Evolutionary conservation across 2,888 invertebrate genomes (phyloP).

Genomic region (Gortyna flavago): DNA sequence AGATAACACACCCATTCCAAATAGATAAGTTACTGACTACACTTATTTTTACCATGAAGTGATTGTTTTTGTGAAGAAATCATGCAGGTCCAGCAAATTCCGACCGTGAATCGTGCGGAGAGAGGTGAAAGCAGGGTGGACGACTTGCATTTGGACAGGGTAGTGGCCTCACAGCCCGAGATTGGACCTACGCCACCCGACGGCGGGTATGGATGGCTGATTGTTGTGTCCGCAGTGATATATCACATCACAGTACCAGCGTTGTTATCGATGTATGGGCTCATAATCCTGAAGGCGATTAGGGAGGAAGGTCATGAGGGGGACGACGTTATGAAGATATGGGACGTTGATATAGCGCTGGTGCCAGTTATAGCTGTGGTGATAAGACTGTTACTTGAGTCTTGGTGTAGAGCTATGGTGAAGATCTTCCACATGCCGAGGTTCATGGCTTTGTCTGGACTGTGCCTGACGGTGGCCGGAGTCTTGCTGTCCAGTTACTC

Average conservation of each 20-base stretch:
- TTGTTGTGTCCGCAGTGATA: constrained; percentile 90
- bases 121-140: constrained; percentile 76
- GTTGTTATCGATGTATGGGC: constrained; percentile 88
- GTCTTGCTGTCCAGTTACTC: constrained; percentile 88
- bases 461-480: constrained; percentile 90
- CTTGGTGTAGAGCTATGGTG: constrained; percentile 90
- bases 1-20: constrained; percentile 85
- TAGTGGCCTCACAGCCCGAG: constrained; percentile 91
- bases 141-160: constrained; percentile 89
- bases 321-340: constrained; percentile 83
- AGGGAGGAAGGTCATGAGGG: constrained; percentile 86
- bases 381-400: constrained; percentile 90
- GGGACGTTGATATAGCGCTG: constrained; percentile 90
- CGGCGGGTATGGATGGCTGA: constrained; percentile 92
- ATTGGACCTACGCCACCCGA: constrained; percentile 92
- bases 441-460: constrained; percentile 89
- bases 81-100: constrained; percentile 79
- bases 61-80: constrained; percentile 79
- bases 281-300: constrained; percentile 88
- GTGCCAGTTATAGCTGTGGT: constrained; percentile 91
- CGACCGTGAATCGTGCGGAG: constrained; percentile 65
- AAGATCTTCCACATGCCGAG: constrained; percentile 90
- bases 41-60: constrained; percentile 81
- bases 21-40: constrained; percentile 81
- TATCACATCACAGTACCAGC: constrained; percentile 91